Evolutionary conservation across 2,888 invertebrate species (phyloP).

Genomic region (Drosophila prolongata): DNA sequence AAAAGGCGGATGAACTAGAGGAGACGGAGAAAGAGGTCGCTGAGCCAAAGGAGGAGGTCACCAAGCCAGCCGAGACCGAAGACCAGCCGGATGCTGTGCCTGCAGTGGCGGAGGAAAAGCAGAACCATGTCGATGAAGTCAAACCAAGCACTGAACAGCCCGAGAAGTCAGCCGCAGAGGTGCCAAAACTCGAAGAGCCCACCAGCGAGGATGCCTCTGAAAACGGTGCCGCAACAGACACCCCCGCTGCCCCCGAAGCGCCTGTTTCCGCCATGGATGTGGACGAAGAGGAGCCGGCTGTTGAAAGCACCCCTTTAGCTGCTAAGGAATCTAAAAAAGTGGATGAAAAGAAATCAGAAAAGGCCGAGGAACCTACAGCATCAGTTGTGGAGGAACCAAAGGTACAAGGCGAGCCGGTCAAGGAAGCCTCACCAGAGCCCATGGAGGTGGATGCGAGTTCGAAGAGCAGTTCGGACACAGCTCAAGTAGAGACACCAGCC

Average conservation of each 20-base stretch:
- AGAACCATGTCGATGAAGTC: constrained; percentile 62
- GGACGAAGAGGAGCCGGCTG: constrained; percentile 42
- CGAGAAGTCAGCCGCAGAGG: constrained; percentile 36
- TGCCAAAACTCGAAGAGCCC: constrained; percentile 51
- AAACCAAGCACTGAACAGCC: constrained; percentile 40
- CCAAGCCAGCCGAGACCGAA: constrained; percentile 31
- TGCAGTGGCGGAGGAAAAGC: constrained; percentile 47
- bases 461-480: constrained; percentile 53
- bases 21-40: constrained; percentile 9
- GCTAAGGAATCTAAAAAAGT: constrained; percentile 38
- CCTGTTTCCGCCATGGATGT: constrained; percentile 57
- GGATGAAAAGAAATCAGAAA: constrained; percentile 36
- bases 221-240: constrained; percentile 39
- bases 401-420: constrained; percentile 43
- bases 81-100: constrained; percentile 59
- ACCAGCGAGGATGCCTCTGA: constrained; percentile 46
- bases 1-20: constrained; percentile 35
- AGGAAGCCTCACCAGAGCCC: constrained; percentile 77
- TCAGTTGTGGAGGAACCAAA: constrained; percentile 39
- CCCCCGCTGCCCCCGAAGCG: constrained; percentile 30
- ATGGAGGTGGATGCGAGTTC: constrained; percentile 82
- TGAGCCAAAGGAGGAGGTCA: constrained; percentile 35
- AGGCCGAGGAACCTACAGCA: constrained; percentile 29
- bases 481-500: constrained; percentile 30
- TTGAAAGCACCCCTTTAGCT: constrained; percentile 14